These are phyloP conservation scores for Venusia cambrica DNA, from an alignment of 2,888 invertebrate species.

Conservation along the genomic window DNA sequence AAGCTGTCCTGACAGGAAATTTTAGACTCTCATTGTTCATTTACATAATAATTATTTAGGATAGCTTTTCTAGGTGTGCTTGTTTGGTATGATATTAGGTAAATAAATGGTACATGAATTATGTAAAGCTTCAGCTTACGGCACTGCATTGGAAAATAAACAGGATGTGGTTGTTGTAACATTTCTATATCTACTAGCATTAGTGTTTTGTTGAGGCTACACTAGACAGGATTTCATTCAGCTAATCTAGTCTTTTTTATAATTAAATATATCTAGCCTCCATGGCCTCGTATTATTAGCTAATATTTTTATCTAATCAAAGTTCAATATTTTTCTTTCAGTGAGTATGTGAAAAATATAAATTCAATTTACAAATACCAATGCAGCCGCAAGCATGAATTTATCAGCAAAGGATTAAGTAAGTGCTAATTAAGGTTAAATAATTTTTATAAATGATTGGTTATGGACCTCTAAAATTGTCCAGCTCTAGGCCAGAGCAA, in stretches of 20 bases:
- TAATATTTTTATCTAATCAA: no score
- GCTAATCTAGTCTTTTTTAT: neutral
- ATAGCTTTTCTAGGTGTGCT: no score
- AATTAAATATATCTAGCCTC: no score
- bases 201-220: no score
- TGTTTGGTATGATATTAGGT: neutral
- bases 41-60: slow-evolving; percentile 36
- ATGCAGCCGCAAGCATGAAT: slow-evolving; percentile 88
- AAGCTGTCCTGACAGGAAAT: no score
- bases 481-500: no score
- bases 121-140: slow-evolving; percentile 5
- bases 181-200: no score
- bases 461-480: no score
- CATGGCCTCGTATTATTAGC: no score
- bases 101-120: slow-evolving; percentile 6
- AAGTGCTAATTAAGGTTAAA: slow-evolving; percentile 52
- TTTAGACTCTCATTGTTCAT: slow-evolving; percentile 42
- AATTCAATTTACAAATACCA: slow-evolving; percentile 89
- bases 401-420: slow-evolving; percentile 91
- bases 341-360: slow-evolving; percentile 88
- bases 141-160: no score
- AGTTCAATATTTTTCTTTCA: slow-evolving; percentile 79
- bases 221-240: no score
- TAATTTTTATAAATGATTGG: slow-evolving; percentile 5
- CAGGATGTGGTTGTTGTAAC: no score